phyloP scores from a whole-genome alignment of 92 coral and sea anemone genomes.

The Palythoa grandiflora region DNA sequence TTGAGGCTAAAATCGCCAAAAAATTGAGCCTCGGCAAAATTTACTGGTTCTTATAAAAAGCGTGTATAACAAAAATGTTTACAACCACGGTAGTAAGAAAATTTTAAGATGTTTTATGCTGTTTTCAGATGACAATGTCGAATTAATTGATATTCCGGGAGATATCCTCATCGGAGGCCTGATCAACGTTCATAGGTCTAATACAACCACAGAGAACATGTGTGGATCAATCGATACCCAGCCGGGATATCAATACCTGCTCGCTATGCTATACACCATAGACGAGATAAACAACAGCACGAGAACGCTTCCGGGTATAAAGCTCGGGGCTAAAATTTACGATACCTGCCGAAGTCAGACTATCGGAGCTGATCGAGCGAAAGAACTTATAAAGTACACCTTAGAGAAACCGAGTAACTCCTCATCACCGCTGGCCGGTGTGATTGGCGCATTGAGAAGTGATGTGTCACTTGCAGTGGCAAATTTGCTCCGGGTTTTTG shows the following conservation, averaged over 20 bases:
- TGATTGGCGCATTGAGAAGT: conserved; percentile 62
- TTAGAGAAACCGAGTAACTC: conserved; percentile 33
- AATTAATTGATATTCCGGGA: conserved; percentile 54
- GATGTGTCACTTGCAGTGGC: conserved; percentile 64
- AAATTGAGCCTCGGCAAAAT: no score
- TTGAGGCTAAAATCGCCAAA: no score
- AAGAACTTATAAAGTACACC: conserved; percentile 58
- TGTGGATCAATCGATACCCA: conserved; percentile 65
- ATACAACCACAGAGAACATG: conserved; percentile 50
- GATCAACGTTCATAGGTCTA: conserved; percentile 50
- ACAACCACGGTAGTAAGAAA: background rate
- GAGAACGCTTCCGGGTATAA: conserved; percentile 57
- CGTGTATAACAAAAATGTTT: background rate
- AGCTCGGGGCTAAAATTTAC: conserved; percentile 55
- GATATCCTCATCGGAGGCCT: conserved; percentile 61
- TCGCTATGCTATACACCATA: conserved; percentile 59
- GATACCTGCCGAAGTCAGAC: conserved; percentile 68
- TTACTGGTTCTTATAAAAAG: no score
- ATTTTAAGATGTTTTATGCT: background rate
- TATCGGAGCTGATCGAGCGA: conserved; percentile 59
- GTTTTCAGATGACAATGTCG: conserved; percentile 9
- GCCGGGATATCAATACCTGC: conserved; percentile 67
- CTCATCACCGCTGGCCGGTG: conserved; percentile 58
- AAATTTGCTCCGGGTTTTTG: conserved; percentile 62
- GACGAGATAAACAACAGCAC: conserved; percentile 56